A percentile compares a stretch with the other conserved stretches of the same genome.
Conservation (phyloP, 2,113 vertebrate genomes). For the Hyperopisus bebe region DNA sequence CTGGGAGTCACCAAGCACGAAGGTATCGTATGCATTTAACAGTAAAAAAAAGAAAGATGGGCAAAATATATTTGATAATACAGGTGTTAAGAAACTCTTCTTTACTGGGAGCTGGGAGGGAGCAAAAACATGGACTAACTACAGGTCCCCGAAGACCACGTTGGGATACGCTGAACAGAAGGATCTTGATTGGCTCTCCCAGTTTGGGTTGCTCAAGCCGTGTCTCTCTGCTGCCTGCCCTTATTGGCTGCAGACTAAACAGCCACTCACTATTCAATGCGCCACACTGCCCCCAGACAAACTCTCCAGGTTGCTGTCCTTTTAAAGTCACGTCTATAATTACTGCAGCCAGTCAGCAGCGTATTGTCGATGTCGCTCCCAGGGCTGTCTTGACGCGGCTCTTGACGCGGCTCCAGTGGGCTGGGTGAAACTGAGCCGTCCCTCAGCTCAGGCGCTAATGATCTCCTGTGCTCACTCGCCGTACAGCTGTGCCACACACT, state of each 20-base stretch:
- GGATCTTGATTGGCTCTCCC: not conserved
- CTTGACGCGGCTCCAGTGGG: not conserved
- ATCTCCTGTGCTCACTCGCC: not conserved
- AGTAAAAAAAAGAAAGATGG: not conserved
- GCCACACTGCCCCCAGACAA: not conserved
- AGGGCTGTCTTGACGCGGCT: not conserved
- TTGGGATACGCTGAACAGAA: not conserved
- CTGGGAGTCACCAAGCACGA: constrained; percentile 74
- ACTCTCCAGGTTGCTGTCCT: not conserved
- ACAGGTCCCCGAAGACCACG: not conserved
- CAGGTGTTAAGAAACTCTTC: not conserved
- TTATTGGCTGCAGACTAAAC: not conserved
- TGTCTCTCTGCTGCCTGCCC: not conserved
- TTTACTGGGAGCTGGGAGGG: not conserved
- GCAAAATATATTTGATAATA: not conserved
- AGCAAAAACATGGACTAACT: not conserved
- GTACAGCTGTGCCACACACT: not conserved
- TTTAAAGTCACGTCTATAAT: not conserved
- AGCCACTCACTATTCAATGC: not conserved
- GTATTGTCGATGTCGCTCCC: not conserved
- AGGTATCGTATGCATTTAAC: constrained; percentile 59
- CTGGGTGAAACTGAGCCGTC: not conserved
- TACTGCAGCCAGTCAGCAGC: not conserved
- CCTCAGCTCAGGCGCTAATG: not conserved
- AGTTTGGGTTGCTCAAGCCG: not conserved